phyloP scores from a whole-genome alignment of 92 coral and sea anemone species.

The Actinernus sp. region DNA sequence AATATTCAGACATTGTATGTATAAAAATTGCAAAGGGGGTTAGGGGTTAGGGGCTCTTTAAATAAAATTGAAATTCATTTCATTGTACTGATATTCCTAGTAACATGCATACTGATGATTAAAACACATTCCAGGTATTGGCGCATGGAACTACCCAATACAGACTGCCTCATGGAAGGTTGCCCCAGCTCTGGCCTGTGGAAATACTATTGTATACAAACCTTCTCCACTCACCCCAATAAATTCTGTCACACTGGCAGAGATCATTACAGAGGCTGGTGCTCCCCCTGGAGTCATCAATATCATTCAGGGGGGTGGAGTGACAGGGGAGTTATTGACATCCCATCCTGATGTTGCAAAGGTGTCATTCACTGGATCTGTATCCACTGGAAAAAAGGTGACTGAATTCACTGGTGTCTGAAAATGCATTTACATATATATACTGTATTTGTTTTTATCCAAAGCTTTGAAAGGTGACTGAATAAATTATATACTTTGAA shows the following conservation, averaged over 20 bases:
- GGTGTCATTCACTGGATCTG: conserved; percentile 96
- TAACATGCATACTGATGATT: no score
- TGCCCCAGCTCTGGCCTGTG: conserved; percentile 97
- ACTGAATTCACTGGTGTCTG: no score
- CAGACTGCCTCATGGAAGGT: conserved; percentile 88
- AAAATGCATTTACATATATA: neutral
- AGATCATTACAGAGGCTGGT: conserved; percentile 91
- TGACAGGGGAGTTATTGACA: conserved; percentile 83
- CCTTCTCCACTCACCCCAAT: conserved; percentile 96
- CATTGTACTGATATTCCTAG: no score
- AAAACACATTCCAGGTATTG: conserved; percentile 84
- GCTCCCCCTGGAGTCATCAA: conserved; percentile 82
- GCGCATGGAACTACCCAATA: conserved; percentile 99
- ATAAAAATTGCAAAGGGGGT: no score
- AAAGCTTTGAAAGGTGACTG: neutral
- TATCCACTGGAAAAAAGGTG: conserved; percentile 93
- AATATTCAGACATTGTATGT: no score
- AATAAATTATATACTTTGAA: neutral
- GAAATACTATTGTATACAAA: conserved; percentile 93
- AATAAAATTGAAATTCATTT: no score
- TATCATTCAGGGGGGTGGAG: conserved; percentile 92
- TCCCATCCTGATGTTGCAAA: conserved; percentile 84
- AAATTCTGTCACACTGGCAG: conserved; percentile 86
- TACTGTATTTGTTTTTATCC: neutral
- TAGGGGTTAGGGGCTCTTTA: no score